These are phyloP conservation scores for Auanema sp. DNA, from an alignment of 2,888 invertebrate species.

Conservation along the genomic window DNA sequence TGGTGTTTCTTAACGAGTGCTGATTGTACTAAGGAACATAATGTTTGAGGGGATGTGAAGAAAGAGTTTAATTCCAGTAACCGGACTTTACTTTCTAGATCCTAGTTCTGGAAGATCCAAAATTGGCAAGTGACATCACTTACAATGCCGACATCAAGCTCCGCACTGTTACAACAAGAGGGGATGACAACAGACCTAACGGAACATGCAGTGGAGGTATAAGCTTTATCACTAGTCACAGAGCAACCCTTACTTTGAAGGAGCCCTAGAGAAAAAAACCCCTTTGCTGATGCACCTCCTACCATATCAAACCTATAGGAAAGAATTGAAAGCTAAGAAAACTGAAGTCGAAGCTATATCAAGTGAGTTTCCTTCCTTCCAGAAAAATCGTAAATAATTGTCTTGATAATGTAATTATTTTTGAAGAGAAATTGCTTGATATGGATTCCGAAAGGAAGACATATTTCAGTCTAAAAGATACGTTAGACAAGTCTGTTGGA, in stretches of 20 bases:
- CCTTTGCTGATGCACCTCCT: not conserved
- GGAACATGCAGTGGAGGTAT: constrained; percentile 86
- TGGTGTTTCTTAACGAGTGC: no score
- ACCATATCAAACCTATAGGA: not conserved
- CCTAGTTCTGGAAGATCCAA: constrained; percentile 10
- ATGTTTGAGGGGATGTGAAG: no score
- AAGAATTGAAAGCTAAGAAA: constrained; percentile 1
- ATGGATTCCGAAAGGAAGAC: constrained; percentile 4
- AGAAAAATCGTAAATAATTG: no score
- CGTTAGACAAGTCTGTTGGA: constrained; percentile 11
- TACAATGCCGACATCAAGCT: constrained; percentile 71
- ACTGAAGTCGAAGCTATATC: not conserved
- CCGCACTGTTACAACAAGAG: constrained; percentile 80
- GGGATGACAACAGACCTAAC: constrained; percentile 86
- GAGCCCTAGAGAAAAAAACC: not conserved
- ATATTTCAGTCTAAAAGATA: constrained; percentile 21
- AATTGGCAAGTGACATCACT: constrained; percentile 77
- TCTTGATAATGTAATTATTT: no score
- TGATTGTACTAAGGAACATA: no score
- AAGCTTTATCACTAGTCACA: no score
- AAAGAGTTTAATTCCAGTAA: no score
- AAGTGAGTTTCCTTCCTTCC: no score
- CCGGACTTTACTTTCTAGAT: constrained; percentile 13
- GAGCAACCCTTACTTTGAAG: no score
- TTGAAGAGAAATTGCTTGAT: constrained; percentile 2